Base-by-base conservation (phyloP, 2,888 invertebrate species). In the Lordiphosa fenestrarum region DNA sequence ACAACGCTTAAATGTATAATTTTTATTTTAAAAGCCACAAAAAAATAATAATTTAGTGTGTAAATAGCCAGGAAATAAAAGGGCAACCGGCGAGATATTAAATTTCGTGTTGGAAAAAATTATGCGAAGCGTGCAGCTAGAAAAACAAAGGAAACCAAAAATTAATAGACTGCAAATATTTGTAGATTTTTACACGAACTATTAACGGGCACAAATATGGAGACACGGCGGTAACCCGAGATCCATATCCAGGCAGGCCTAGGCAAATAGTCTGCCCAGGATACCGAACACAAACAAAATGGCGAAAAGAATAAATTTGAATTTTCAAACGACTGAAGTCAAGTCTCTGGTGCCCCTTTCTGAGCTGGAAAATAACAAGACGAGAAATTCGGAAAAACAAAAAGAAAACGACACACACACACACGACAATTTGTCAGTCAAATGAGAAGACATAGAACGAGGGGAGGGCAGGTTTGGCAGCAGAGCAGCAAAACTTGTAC, bases 171-270 rank as follows among this genome's bases (percentile, higher is more conserved):
- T 77, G 80, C 81, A 88, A 88, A 88, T 88, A 88, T 88, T 88
- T 88, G 84, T 85, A 87, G 81, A 86, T 87, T 88, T 88, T 87
- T 88, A 88, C 88, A 88, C 83, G 87, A 86, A 87, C 88, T 88
- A 87, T 88, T 88, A 88, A 81, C 80, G 69, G 70, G 71, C 67
- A 10, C 57, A 57, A 63, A 65, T 46, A 53, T 66, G 12, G 19
- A 19, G 19, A 19, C 23, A 21, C 15, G 15, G 15, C 2, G 51
- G 66, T 66, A 81, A 77, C 62, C 63, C 63, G 77, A 84, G 73
- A 80, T 77, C 73, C 73, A 12, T 53, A 63, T 65, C 55, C 2
- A 12, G n/a, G n/a, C 19, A 53, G 49, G 56, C 83, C 76, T 76
- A 80, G 70, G 77, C 69, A 77, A 77, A 77, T 84, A 84, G 72